Base-by-base conservation (phyloP, 2,888 invertebrate genomes). In the Xylota sylvarum region DNA sequence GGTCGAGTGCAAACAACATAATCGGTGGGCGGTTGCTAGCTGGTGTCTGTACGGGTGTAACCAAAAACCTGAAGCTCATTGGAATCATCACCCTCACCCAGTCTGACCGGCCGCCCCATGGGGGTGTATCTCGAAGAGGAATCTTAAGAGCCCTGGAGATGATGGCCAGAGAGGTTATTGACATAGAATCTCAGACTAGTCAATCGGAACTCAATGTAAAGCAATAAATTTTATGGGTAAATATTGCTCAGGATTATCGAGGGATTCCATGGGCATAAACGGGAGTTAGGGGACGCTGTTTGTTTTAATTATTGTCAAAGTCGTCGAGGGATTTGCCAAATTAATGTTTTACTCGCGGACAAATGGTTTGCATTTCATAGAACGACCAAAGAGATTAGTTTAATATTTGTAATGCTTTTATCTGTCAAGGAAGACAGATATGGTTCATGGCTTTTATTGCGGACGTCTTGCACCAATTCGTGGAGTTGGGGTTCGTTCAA, bases 1-100 rank as follows among this genome's bases (percentile, higher is more conserved):
- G 65, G 78, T 62, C 62, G 72, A 83, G 55, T 55, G 73, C 60
- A 78, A 83, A 65, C 46, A 65, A 46, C 12, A 35, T 52, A 56
- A 76, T 35, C 46, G 27, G 46, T 14, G 46, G 46, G 43, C 12
- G 73, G 37, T 4, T 19, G 17, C 5, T 30, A n/a, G 30, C 7
- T 62, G 40, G n/a, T 0, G 19, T 27, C 23, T 12, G 32, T 10
- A n/a, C 19, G 67, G 17, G 48, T 67, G 58, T 17, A 77, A 14
- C 14, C 43, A 46, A 46, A 30, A 56, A 72, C 14, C 19, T n/a
- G 9, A 14, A 35, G 37, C 46, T 23, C 35, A 43, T 43, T 52
- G 3, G 52, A 30, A 23, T 40, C 10, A 12, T 17, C 19, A 30
- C 6, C 12, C 46, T n/a, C 17, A 30, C 4, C 7, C 46, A 14